Base-by-base conservation (phyloP, 2,888 invertebrate genomes). In the Cryptocheilus praepositus region DNA sequence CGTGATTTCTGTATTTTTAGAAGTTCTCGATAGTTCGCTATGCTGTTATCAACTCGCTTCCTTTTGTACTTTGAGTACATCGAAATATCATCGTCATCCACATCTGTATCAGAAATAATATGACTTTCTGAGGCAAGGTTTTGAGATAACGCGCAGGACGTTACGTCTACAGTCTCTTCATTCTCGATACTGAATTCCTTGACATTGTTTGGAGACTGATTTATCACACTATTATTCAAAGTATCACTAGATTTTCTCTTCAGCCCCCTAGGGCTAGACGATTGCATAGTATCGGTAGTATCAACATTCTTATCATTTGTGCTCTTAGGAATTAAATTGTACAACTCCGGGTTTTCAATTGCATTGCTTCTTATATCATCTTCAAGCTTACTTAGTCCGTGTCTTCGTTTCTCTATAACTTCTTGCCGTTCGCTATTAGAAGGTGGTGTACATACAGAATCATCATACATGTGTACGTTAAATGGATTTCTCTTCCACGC, bases 31-130 rank as follows among this genome's bases (percentile, higher is more conserved):
- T 87, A 87, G 25, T 81, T 79, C n/a, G 51, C 62, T 67, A 87
- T 87, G 28, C 86, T 87, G 44, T 87, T 87, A 16, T 79, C 60
- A 5, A 64, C 51, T 55, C 84, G 79, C n/a, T 45, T 57, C 55
- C 61, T 80, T 70, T 79, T 87, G 56, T 87, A 87, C 58, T 75
- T 83, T 8, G 86, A 74, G 64, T 86, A 86, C 79, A 83, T 83
- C 1, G 87, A 87, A 28, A 83, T 65, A 8, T 80, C 74, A 61
- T 63, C 19, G 45, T 73, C 73, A 21, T 61, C 43, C 18, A 15
- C 57, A 60, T 73, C 58, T 19, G 49, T 36, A 52, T 73, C 53
- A 18, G 46, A 60, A 49, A 7, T 36, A 55, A 4, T 22, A 45
- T 19, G 16, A 58, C 3, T 19, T 1, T 49, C 16, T 7, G 2